Evolutionary conservation across 2,888 invertebrate genomes (phyloP).

Genomic region (Aproaerema taeniolella): DNA sequence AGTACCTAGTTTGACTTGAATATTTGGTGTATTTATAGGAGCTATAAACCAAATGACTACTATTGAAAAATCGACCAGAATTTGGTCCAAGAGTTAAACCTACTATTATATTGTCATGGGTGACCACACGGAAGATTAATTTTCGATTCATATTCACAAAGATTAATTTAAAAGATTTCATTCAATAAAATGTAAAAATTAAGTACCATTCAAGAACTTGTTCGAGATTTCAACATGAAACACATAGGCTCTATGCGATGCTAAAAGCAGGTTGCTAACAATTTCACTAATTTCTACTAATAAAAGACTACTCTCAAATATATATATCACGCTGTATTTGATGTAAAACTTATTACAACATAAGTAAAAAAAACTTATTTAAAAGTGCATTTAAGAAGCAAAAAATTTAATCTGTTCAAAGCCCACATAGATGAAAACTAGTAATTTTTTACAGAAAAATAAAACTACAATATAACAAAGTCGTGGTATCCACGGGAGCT

Average conservation of each 20-base stretch:
- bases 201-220: constrained; percentile 9
- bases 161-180: background rate
- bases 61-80: constrained; percentile 1
- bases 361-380: constrained; percentile 56
- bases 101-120: constrained; percentile 23
- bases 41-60: background rate
- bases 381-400: constrained; percentile 58
- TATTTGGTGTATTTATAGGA: constrained; percentile 13
- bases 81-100: constrained; percentile 12
- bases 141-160: background rate
- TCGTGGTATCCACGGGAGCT: constrained; percentile 14
- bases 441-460: constrained; percentile 18
- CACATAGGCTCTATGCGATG: constrained; percentile 55
- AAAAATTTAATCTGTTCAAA: constrained; percentile 28
- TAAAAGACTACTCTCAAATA: constrained; percentile 54
- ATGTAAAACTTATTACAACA: constrained; percentile 63
- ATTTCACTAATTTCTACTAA: constrained; percentile 40
- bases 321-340: constrained; percentile 66
- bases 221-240: constrained; percentile 22
- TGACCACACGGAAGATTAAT: constrained; percentile 10
- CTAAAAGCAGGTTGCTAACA: constrained; percentile 57
- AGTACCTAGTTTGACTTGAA: constrained; percentile 5
- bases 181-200: constrained; percentile 1
- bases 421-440: constrained; percentile 22
- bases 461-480: background rate